These are phyloP conservation scores for Brachionus paranguensis DNA, from an alignment of 1,140 invertebrate species.

Conservation along the genomic window DNA sequence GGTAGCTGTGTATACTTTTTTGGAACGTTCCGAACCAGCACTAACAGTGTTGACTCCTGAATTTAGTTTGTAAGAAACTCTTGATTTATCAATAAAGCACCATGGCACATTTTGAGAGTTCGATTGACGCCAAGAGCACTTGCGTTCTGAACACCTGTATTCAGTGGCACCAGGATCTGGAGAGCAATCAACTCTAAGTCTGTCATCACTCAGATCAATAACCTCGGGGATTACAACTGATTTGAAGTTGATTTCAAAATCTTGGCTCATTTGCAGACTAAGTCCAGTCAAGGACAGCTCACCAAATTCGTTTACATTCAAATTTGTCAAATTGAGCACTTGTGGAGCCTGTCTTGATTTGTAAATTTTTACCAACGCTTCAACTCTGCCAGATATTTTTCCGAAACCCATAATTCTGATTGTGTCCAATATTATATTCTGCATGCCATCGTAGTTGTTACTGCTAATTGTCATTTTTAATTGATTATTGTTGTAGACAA, in stretches of 20 bases:
- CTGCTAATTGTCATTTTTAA: conserved; percentile 10
- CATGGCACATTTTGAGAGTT: background rate
- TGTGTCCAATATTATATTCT: conserved; percentile 29
- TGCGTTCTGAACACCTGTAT: background rate
- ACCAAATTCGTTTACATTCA: conserved; percentile 17
- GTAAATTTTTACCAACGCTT: background rate
- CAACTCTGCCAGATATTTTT: background rate
- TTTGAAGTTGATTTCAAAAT: conserved; percentile 34
- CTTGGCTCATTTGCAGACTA: background rate
- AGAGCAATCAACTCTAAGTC: conserved; percentile 22
- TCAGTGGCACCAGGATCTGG: conserved; percentile 4
- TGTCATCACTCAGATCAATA: conserved; percentile 22
- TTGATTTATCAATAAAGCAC: conserved; percentile 12
- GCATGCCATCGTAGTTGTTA: background rate
- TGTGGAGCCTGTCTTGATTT: background rate
- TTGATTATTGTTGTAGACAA: conserved; percentile 10
- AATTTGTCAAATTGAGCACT: conserved; percentile 30
- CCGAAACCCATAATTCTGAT: conserved; percentile 19
- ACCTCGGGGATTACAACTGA: background rate
- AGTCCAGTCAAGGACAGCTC: background rate
- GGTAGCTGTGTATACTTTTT: background rate
- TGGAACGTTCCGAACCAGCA: background rate
- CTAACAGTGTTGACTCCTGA: background rate
- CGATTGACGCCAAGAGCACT: background rate
- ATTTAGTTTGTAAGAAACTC: background rate